These are phyloP conservation scores for Halocaridina rubra DNA, from an alignment of 2,888 invertebrate genomes.

Conservation along the genomic window DNA sequence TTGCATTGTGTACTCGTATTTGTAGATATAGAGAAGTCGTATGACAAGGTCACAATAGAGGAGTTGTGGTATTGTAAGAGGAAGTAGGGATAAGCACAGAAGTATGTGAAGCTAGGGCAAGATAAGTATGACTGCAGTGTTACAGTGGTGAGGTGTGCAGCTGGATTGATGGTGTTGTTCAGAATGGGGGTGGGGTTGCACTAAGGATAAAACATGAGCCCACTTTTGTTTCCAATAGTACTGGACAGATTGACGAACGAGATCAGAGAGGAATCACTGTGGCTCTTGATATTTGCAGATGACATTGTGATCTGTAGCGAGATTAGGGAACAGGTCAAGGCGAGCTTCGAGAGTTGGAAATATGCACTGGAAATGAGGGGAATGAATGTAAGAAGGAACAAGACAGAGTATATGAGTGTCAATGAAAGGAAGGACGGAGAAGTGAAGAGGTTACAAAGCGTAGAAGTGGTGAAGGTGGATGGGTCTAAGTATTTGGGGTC, in stretches of 20 bases:
- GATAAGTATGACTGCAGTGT: not conserved
- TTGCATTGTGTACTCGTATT: not conserved
- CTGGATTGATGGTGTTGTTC: not conserved
- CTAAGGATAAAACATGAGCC: not conserved
- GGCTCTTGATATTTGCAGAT: not conserved
- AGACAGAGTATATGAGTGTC: not conserved
- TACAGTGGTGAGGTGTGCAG: not conserved
- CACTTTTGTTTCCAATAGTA: not conserved
- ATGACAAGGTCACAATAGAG: too few species aligned
- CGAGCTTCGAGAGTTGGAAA: not conserved
- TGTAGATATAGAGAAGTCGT: too few species aligned
- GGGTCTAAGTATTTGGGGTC: not conserved
- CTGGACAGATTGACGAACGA: not conserved
- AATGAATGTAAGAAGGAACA: not conserved
- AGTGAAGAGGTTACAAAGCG: not conserved
- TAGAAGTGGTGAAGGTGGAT: too few species aligned
- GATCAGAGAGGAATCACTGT: not conserved
- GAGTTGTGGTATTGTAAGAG: not conserved
- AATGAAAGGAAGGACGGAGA: not conserved
- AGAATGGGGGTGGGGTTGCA: not conserved
- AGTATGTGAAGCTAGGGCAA: not conserved
- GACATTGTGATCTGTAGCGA: conserved; percentile 1
- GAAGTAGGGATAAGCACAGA: not conserved
- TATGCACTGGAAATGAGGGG: not conserved
- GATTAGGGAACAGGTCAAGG: not conserved